These are phyloP conservation scores for Piaya cayana DNA, from an alignment of 2,113 vertebrate species.

Conservation along the genomic window DNA sequence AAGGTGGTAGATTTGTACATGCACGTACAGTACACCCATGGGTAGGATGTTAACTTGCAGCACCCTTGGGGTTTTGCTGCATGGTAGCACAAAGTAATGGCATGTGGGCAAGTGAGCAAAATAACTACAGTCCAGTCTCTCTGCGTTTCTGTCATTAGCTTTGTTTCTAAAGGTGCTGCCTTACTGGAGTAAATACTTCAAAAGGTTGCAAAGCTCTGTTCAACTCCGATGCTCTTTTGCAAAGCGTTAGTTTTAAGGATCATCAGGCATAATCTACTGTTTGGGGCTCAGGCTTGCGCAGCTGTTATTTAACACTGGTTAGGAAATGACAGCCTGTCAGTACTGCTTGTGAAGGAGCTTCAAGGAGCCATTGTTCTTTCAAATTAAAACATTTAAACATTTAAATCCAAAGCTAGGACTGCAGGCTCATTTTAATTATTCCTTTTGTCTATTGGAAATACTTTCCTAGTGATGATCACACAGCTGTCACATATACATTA, in stretches of 20 bases:
- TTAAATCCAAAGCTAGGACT: conserved; percentile 75
- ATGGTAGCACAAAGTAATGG: rapidly evolving
- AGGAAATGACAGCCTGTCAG: conserved; percentile 74
- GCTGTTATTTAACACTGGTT: conserved; percentile 38
- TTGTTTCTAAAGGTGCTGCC: background rate
- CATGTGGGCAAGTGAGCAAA: rapidly evolving
- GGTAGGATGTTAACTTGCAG: rapidly evolving
- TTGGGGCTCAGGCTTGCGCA: conserved; percentile 58
- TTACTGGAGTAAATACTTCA: background rate
- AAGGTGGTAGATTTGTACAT: too few species aligned
- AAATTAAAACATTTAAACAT: conserved; percentile 81
- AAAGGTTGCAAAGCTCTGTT: background rate
- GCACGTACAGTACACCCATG: rapidly evolving
- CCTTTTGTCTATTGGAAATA: conserved; percentile 74
- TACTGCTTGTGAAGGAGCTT: conserved; percentile 50
- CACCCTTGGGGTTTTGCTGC: background rate
- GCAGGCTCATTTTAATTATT: conserved; percentile 73
- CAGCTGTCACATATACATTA: conserved; percentile 69
- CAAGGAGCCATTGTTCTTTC: conserved; percentile 76
- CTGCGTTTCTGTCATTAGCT: background rate
- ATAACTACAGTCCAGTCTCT: rapidly evolving
- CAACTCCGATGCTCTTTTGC: background rate
- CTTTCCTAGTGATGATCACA: conserved; percentile 58
- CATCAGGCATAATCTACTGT: conserved; percentile 39
- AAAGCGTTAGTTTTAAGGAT: conserved; percentile 2